Percentiles rank a stretch among this genome's conserved stretches.
phyloP scores from a whole-genome alignment of 2,113 vertebrate species.

The Hyperopisus bebe region DNA sequence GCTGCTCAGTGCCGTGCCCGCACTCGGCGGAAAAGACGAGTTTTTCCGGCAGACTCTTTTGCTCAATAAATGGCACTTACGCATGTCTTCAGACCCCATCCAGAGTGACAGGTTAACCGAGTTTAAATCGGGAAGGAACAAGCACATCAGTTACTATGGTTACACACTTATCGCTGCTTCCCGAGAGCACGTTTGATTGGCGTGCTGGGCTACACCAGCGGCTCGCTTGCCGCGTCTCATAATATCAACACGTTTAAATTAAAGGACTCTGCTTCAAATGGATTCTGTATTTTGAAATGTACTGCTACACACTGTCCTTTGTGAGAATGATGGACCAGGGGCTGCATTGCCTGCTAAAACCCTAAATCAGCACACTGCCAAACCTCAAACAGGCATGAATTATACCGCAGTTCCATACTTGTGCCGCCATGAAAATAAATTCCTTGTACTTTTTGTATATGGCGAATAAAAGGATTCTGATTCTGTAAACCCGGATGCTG shows the following conservation, averaged over 20 bases:
- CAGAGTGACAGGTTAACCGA: conserved; percentile 10
- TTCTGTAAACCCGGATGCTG: neutral
- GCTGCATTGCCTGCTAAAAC: neutral
- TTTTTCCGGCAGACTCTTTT: neutral
- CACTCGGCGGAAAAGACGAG: neutral
- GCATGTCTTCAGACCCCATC: neutral
- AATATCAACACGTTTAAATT: conserved; percentile 11
- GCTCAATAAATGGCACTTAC: neutral
- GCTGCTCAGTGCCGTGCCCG: neutral
- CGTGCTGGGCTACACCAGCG: neutral
- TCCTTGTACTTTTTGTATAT: neutral
- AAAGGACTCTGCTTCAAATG: neutral
- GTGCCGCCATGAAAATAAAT: neutral
- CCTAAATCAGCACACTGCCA: neutral
- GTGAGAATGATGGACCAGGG: neutral
- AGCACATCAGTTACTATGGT: conserved; percentile 10
- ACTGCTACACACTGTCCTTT: neutral
- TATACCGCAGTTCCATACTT: neutral
- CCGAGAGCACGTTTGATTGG: neutral
- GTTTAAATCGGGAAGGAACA: neutral
- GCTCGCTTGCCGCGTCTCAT: neutral
- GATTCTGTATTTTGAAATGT: neutral
- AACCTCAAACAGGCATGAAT: neutral
- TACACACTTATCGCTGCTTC: neutral
- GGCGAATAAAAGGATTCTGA: neutral